Evolutionary conservation across 2,888 invertebrate genomes (phyloP), one percentile per base, ranked within the genome.

Genomic region (Rotaria macrura): DNA sequence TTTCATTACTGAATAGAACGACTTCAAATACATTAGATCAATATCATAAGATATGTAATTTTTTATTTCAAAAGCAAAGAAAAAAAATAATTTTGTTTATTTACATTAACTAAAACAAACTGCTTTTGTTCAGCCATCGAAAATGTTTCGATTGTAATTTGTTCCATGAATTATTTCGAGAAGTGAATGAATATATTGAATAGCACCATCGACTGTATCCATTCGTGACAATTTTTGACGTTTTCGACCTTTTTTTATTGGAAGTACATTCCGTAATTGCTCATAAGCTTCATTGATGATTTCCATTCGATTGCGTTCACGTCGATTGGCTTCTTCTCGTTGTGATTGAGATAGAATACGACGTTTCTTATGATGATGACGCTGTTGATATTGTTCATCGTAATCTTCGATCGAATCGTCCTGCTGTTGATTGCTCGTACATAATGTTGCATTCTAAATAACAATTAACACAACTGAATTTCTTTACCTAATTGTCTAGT

Each of bases 281-380:
- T 40, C 43, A n/a, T 79, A 79, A 23, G 43, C 79, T 12, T 43
- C 0, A 43, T 79, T 79, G 3, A 79, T 79, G n/a, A 43, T 79
- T 43, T 79, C 79, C 43, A 79, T 79, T 43, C 79, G 43, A n/a
- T n/a, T 23, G n/a, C 43, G 79, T 43, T 79, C 79, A 14, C 43
- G 79, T 38, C n/a, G 74, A 79, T 79, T 79, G 2, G 74, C 74
- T 79, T 79, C 74, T 79, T 38, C 23, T 6, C 74, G 74, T 79
- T 79, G 74, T 25, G 6, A 7, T 7, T n/a, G 6, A n/a, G 74
- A 79, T 29, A 79, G 14, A 17, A 79, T 20, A 9, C 74, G 74
- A 79, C 74, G 74, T 40, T 79, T 79, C 12, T 40, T 79, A 25
- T 25, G 4, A 43, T 1, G 14, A 65, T 65, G 17, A 34, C 12